These are phyloP conservation scores for Acrocephalus kingi DNA, from an alignment of 2,113 vertebrate species.

Conservation along the genomic window DNA sequence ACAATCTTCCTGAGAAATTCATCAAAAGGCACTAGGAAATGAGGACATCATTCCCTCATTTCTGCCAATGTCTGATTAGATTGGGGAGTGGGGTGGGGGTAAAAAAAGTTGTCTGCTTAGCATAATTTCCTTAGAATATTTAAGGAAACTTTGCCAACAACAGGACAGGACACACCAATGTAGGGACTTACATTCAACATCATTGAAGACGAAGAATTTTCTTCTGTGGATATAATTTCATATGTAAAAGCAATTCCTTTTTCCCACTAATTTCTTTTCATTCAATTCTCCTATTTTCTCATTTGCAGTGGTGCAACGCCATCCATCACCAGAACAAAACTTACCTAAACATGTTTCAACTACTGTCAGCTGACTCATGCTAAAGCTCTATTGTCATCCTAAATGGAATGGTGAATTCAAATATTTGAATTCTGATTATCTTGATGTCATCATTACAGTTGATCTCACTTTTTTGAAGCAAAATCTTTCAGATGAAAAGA, in stretches of 20 bases:
- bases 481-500: not conserved
- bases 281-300: not conserved
- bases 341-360: not conserved
- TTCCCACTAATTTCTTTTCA: not conserved
- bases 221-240: not conserved
- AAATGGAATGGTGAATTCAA: not conserved
- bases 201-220: not conserved
- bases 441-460: not conserved
- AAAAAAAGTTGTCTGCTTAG: not conserved
- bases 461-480: not conserved
- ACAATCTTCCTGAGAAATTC: not conserved
- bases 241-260: not conserved
- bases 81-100: fast-evolving
- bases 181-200: not conserved
- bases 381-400: not conserved
- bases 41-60: not conserved
- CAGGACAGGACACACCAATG: not conserved
- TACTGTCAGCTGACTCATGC: not conserved
- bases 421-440: not conserved
- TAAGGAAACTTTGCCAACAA: not conserved
- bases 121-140: not conserved
- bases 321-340: not conserved
- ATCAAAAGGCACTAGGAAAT: constrained; percentile 3
- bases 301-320: not conserved
- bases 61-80: not conserved